Evolutionary conservation across 2,888 invertebrate species (phyloP).

Genomic region (Eilema depressum): DNA sequence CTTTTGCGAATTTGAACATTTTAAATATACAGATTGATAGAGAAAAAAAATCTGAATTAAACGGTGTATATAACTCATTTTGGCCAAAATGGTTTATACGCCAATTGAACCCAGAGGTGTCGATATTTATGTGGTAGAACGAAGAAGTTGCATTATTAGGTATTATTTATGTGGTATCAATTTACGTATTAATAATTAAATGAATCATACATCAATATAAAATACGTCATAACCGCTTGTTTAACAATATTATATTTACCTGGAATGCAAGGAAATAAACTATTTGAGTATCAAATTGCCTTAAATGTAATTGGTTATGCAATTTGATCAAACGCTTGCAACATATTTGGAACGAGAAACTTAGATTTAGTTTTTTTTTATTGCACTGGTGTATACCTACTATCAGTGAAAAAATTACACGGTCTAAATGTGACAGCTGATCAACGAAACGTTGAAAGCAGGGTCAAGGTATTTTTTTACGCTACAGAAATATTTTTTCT

Average conservation of each 20-base stretch:
- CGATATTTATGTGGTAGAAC: too few relatives aligned
- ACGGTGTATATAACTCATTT: too few relatives aligned
- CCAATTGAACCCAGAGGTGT: too few relatives aligned
- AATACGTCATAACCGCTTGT: not conserved
- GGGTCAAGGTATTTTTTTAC: conserved; percentile 41
- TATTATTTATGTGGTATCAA: not conserved
- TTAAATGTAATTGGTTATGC: not conserved
- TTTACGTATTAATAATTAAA: not conserved
- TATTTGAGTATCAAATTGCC: not conserved
- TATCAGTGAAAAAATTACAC: conserved; percentile 22
- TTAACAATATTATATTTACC: not conserved
- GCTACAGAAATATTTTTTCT: conserved; percentile 25
- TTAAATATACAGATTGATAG: too few relatives aligned
- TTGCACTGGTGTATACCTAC: not conserved
- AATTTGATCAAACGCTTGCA: not conserved
- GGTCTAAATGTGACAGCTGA: conserved; percentile 32
- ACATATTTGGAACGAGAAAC: not conserved
- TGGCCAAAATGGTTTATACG: too few relatives aligned
- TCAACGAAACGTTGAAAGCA: conserved; percentile 33
- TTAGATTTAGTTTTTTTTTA: not conserved
- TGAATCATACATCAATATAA: not conserved
- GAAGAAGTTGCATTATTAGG: too few relatives aligned
- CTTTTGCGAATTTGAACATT: too few relatives aligned
- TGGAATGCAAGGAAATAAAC: not conserved
- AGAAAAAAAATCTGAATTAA: too few relatives aligned